Percentiles rank a stretch among this genome's conserved stretches.
phyloP scores from a whole-genome alignment of 2,888 invertebrate genomes.

The Cremastobaeus sp. region DNA sequence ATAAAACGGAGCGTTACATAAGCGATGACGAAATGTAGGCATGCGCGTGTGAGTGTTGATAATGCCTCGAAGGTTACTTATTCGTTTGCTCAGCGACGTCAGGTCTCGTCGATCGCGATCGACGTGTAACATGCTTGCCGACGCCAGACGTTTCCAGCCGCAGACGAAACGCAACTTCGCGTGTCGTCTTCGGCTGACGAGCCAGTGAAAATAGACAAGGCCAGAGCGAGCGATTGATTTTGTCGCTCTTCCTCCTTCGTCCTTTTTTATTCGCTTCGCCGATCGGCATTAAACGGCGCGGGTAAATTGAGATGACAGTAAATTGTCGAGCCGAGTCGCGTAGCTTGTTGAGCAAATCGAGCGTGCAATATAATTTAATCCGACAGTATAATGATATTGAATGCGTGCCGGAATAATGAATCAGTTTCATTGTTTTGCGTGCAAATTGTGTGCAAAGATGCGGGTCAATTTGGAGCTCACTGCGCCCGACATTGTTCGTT shows the following conservation, averaged over 20 bases:
- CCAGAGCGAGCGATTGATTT: slow-evolving; percentile 16
- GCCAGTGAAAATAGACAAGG: slow-evolving; percentile 11
- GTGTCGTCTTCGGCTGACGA: slow-evolving; percentile 1
- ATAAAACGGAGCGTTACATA: slow-evolving; percentile 45
- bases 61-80: slow-evolving; percentile 45
- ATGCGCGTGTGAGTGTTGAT: slow-evolving; percentile 38
- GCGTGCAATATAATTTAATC: slow-evolving; percentile 60
- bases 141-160: slow-evolving; percentile 4
- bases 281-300: slow-evolving; percentile 47
- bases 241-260: slow-evolving; percentile 8
- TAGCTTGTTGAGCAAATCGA: slow-evolving; percentile 57
- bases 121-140: slow-evolving; percentile 27
- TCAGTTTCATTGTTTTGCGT: slow-evolving; percentile 58
- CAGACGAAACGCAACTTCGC: slow-evolving; percentile 2
- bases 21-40: slow-evolving; percentile 47
- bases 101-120: slow-evolving; percentile 47
- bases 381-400: slow-evolving; percentile 58
- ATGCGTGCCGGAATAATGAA: slow-evolving; percentile 58
- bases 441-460: slow-evolving; percentile 32
- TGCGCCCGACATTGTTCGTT: not conserved
- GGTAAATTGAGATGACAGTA: slow-evolving; percentile 58
- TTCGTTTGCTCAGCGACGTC: slow-evolving; percentile 49
- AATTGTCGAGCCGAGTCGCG: slow-evolving; percentile 55
- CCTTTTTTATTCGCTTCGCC: slow-evolving; percentile 9
- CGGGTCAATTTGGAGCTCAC: slow-evolving; percentile 24